Percentiles rank a stretch among this genome's conserved stretches.
phyloP scores from a whole-genome alignment of 1,140 invertebrate species.

The Teleogryllus occipitalis region DNA sequence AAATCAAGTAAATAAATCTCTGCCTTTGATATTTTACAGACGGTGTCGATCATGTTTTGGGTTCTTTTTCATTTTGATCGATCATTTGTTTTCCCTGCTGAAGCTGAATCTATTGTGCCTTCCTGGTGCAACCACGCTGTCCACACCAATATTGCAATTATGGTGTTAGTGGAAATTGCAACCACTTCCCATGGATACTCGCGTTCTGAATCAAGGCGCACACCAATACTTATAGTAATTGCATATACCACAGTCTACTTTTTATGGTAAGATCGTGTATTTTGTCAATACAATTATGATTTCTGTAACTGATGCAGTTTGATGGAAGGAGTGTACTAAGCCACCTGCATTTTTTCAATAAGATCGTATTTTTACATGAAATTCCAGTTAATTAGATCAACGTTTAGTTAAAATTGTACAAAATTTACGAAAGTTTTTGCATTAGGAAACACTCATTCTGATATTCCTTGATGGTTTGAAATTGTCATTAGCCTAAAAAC shows the following conservation, averaged over 20 bases:
- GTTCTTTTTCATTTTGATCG: slow-evolving; percentile 52
- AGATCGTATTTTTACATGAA: too few relatives aligned
- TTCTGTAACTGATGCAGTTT: too few relatives aligned
- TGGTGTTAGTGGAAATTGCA: slow-evolving; percentile 37
- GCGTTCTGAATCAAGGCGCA: not conserved
- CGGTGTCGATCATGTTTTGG: slow-evolving; percentile 60
- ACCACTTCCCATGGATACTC: not conserved
- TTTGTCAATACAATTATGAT: not conserved
- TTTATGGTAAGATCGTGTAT: not conserved
- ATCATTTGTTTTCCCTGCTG: slow-evolving; percentile 54
- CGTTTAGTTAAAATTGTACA: too few relatives aligned
- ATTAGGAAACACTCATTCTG: too few relatives aligned
- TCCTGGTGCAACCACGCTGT: slow-evolving; percentile 61
- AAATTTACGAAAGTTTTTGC: too few relatives aligned
- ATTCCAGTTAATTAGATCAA: too few relatives aligned
- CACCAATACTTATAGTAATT: not conserved
- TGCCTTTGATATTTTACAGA: slow-evolving; percentile 35
- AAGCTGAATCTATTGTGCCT: slow-evolving; percentile 51
- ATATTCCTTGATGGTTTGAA: too few relatives aligned
- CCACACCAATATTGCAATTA: slow-evolving; percentile 43
- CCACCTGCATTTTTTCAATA: too few relatives aligned
- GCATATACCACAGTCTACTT: not conserved
- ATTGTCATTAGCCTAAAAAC: too few relatives aligned
- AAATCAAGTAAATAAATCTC: not conserved
- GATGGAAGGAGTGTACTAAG: too few relatives aligned